phyloP scores from a whole-genome alignment of 2,888 invertebrate species.

The Phaedon cochleariae region DNA sequence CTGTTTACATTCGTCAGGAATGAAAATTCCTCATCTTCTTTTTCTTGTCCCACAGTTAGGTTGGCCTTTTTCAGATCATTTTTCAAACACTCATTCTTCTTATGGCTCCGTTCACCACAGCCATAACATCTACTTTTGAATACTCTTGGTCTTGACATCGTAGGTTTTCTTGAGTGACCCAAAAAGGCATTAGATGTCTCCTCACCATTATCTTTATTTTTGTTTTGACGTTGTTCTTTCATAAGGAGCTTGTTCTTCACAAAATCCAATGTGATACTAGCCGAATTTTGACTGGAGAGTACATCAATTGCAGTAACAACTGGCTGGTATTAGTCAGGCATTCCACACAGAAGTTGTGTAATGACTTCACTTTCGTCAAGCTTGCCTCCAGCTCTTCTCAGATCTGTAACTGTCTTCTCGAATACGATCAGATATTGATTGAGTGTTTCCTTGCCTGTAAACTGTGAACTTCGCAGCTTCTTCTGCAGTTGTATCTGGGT shows the following conservation, averaged over 20 bases:
- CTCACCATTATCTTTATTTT: not conserved
- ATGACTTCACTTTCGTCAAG: too few species aligned
- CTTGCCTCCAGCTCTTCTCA: too few species aligned
- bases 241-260: too few species aligned
- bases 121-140: constrained; percentile 28
- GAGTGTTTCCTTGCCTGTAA: not conserved
- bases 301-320: constrained; percentile 28
- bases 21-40: not conserved
- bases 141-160: not conserved
- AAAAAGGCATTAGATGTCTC: not conserved
- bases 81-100: constrained; percentile 23
- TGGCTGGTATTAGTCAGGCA: constrained; percentile 18
- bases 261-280: not conserved
- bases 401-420: constrained; percentile 14
- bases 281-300: constrained; percentile 16
- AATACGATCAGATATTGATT: constrained; percentile 10
- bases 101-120: constrained; percentile 34
- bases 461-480: too few species aligned
- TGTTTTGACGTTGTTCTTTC: constrained; percentile 20
- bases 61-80: constrained; percentile 12
- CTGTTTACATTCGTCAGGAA: constrained; percentile 2
- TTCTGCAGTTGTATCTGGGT: too few species aligned
- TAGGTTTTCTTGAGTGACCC: constrained; percentile 8
- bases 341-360: too few species aligned
- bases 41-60: constrained; percentile 1